Evolutionary conservation across 2,797 vertebrate species (phyloP).

Genomic region (Sebastolobus altivelis): DNA sequence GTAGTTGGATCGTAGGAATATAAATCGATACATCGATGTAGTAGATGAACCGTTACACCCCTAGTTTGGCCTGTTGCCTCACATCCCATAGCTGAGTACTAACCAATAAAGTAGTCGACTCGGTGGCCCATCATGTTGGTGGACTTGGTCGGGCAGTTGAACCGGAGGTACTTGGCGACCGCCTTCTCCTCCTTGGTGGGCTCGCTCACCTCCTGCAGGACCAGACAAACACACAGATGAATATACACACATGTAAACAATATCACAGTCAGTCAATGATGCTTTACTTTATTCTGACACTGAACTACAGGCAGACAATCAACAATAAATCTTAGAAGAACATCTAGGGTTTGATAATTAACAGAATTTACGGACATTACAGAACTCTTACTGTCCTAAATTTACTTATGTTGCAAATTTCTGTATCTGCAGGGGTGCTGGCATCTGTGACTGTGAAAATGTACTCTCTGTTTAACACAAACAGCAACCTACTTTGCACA

Average conservation of each 20-base stretch:
- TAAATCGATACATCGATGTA: too few species aligned
- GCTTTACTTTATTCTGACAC: not conserved
- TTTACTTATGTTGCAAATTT: not conserved
- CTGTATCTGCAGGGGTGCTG: not conserved
- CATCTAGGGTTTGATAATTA: not conserved
- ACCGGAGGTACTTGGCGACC: slow-evolving; percentile 97
- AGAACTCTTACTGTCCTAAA: not conserved
- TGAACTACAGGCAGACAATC: not conserved
- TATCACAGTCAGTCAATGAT: not conserved
- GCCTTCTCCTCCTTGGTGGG: slow-evolving; percentile 99
- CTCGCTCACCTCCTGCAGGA: slow-evolving; percentile 93
- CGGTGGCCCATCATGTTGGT: slow-evolving; percentile 99
- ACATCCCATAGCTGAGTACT: slow-evolving; percentile 52
- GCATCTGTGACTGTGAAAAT: not conserved
- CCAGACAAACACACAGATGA: slow-evolving; percentile 43
- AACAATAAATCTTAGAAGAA: not conserved
- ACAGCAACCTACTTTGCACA: not conserved
- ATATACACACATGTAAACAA: not conserved
- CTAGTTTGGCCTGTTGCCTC: not conserved
- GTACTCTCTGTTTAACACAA: not conserved
- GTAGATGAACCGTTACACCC: too few species aligned
- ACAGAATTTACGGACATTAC: not conserved
- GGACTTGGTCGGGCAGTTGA: slow-evolving; percentile 98
- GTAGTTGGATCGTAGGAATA: too few species aligned
- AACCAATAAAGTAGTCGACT: slow-evolving; percentile 98